Conservation (phyloP, 2,888 invertebrate genomes). For the Lycia hirtaria region DNA sequence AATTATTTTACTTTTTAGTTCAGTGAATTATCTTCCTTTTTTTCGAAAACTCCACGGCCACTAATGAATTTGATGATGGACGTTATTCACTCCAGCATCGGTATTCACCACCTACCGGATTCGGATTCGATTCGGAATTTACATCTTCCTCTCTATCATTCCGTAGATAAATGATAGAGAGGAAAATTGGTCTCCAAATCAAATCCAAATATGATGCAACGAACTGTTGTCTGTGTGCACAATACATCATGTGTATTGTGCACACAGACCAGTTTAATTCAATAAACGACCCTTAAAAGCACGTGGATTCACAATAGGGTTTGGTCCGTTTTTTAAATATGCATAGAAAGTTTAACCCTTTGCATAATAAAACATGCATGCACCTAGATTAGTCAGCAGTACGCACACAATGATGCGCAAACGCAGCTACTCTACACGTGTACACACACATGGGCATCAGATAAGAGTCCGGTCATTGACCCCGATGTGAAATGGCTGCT, state of each 20-base stretch:
- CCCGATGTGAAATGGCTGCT: slow-evolving; percentile 73
- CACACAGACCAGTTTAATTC: not conserved
- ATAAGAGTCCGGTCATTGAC: slow-evolving; percentile 77
- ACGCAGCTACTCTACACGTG: slow-evolving; percentile 59
- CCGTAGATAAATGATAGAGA: no score
- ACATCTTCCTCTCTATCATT: no score
- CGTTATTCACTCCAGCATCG: no score
- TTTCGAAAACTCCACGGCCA: no score
- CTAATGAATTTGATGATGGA: no score
- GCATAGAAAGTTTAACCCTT: slow-evolving; percentile 54
- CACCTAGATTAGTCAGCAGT: slow-evolving; percentile 48
- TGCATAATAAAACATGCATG: slow-evolving; percentile 70
- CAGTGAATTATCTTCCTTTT: no score
- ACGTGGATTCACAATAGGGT: slow-evolving; percentile 40
- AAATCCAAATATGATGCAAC: not conserved
- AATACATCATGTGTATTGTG: not conserved
- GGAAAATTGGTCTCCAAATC: not conserved
- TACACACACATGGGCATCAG: slow-evolving; percentile 62
- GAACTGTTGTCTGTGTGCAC: no score
- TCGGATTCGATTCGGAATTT: no score
- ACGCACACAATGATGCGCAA: slow-evolving; percentile 52
- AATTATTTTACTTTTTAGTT: no score
- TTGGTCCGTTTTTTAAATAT: slow-evolving; percentile 57
- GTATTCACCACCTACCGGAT: no score
- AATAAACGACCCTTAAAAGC: slow-evolving; percentile 6